Evolutionary conservation across 2,113 vertebrate genomes (phyloP).

Genomic region (Pseudolaguvia tuberculata): DNA sequence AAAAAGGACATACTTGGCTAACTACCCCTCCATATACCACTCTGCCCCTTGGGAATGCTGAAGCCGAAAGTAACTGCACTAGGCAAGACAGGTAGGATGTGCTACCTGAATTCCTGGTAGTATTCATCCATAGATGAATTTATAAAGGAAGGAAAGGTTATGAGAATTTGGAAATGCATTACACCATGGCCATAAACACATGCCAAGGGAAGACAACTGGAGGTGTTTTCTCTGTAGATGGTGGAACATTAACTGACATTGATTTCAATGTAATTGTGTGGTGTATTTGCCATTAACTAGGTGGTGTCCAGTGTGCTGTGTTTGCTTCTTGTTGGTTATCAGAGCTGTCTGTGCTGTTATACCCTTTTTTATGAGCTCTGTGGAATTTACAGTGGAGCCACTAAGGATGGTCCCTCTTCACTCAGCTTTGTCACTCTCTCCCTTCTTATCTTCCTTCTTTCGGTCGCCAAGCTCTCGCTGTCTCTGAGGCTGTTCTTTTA

Average conservation of each 20-base stretch:
- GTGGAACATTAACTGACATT: constrained; percentile 42
- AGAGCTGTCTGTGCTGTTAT: constrained; percentile 25
- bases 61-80: constrained; percentile 3
- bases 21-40: constrained; percentile 53
- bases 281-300: constrained; percentile 25
- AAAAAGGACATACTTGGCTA: constrained; percentile 57
- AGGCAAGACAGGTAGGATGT: constrained; percentile 13
- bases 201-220: background rate
- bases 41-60: constrained; percentile 37
- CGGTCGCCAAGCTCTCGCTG: constrained; percentile 18
- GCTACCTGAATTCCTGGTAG: background rate
- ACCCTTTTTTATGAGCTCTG: constrained; percentile 46
- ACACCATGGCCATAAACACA: background rate
- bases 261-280: constrained; percentile 28
- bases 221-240: background rate
- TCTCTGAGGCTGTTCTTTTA: constrained; percentile 34
- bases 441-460: constrained; percentile 39
- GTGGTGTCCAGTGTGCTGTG: constrained; percentile 35
- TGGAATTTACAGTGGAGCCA: constrained; percentile 59
- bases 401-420: constrained; percentile 40
- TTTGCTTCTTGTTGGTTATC: constrained; percentile 42
- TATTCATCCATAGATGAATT: background rate
- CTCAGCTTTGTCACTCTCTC: constrained; percentile 37
- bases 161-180: background rate
- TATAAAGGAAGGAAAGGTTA: background rate